Percentiles rank a stretch among this genome's conserved stretches.
These are phyloP conservation scores for Laspeyria flexula DNA, from an alignment of 2,888 invertebrate genomes.

Conservation along the genomic window DNA sequence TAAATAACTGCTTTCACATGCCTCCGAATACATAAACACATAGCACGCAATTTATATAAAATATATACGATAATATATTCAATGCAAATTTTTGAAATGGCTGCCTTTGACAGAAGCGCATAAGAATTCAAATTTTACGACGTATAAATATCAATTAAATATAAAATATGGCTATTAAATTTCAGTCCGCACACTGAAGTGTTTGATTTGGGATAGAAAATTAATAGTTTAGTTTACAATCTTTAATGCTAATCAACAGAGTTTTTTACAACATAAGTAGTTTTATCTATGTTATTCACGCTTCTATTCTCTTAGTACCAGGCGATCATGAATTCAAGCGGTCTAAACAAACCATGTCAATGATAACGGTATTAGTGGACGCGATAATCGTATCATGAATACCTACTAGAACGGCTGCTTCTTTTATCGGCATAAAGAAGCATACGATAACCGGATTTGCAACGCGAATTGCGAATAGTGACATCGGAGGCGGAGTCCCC, in stretches of 20 bases:
- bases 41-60: conserved; percentile 41
- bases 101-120: conserved; percentile 15
- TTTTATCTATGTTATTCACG: conserved; percentile 14
- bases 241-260: not conserved
- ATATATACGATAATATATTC: conserved; percentile 18
- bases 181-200: not conserved
- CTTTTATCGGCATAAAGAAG: conserved; percentile 25
- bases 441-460: conserved; percentile 44
- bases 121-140: conserved; percentile 13
- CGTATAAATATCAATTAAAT: conserved; percentile 19
- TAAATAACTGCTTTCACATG: conserved; percentile 83
- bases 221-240: not conserved
- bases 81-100: conserved; percentile 32
- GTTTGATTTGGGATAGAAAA: conserved; percentile 16
- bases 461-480: conserved; percentile 62
- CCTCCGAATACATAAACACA: conserved; percentile 64
- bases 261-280: not conserved
- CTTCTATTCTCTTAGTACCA: conserved; percentile 22
- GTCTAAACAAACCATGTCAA: conserved; percentile 8
- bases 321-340: conserved; percentile 30
- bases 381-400: conserved; percentile 14
- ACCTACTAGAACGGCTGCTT: conserved; percentile 2
- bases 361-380: conserved; percentile 19
- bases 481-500: conserved; percentile 71
- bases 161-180: conserved; percentile 19